Percentiles rank a stretch among this genome's conserved stretches.
These are phyloP conservation scores for Sabatieria punctata DNA, from an alignment of 2,888 invertebrate species.

Conservation along the genomic window DNA sequence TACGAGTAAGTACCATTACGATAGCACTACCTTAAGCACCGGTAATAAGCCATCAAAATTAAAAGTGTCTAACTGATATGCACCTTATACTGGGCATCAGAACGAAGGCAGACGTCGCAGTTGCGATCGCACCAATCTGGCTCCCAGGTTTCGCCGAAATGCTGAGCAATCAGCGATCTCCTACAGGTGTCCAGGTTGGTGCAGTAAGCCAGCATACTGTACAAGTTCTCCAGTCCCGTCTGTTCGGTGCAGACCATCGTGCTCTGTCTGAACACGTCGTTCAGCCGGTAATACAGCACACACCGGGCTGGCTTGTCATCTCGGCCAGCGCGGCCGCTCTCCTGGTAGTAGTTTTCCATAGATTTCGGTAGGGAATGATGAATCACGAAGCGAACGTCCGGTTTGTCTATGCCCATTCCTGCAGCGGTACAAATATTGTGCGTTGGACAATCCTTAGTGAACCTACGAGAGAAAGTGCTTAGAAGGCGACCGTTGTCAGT, in stretches of 20 bases:
- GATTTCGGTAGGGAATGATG: conserved; percentile 43
- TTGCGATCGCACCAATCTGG: conserved; percentile 52
- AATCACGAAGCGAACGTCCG: conserved; percentile 77
- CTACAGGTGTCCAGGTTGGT: conserved; percentile 47
- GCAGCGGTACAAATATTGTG: too few relatives aligned
- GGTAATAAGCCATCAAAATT: too few relatives aligned
- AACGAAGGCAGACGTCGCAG: conserved; percentile 58
- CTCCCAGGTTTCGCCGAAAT: conserved; percentile 71
- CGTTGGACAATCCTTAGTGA: too few relatives aligned
- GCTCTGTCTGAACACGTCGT: conserved; percentile 40
- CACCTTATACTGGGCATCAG: too few relatives aligned
- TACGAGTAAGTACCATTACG: too few relatives aligned
- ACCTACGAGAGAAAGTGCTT: too few relatives aligned
- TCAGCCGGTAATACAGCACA: conserved; percentile 54
- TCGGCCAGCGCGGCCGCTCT: conserved; percentile 37
- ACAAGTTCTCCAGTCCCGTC: conserved; percentile 56
- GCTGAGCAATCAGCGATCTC: conserved; percentile 54
- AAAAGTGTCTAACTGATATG: too few relatives aligned
- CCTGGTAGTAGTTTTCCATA: conserved; percentile 77
- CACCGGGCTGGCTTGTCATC: conserved; percentile 72
- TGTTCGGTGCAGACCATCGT: conserved; percentile 63
- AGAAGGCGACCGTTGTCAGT: too few relatives aligned
- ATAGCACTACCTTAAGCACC: too few relatives aligned
- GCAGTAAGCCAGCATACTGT: conserved; percentile 64
- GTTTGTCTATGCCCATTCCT: conserved; percentile 87